phyloP scores from a whole-genome alignment of 2,797 vertebrate species.

The Limosa lapponica region DNA sequence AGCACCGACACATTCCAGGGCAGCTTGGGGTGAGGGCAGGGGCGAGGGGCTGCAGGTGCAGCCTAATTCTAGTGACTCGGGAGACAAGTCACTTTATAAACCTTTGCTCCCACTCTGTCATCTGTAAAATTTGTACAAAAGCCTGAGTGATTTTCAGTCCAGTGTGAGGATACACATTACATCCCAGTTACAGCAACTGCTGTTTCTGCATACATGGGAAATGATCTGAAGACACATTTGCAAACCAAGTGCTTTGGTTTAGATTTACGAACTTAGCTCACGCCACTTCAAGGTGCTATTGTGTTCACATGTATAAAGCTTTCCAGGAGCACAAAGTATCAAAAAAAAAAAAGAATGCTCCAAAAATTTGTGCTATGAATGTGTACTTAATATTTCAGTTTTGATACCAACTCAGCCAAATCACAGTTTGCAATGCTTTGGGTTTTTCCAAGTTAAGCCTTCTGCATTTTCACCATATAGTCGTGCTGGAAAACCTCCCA shows the following conservation, averaged over 20 bases:
- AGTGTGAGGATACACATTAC: background rate
- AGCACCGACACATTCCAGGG: background rate
- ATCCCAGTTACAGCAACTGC: background rate
- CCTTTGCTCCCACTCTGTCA: background rate
- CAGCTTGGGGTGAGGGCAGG: background rate
- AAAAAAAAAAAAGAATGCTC: background rate
- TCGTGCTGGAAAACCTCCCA: background rate
- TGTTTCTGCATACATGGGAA: background rate
- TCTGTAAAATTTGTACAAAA: background rate
- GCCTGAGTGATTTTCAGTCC: background rate
- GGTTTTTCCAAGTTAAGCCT: background rate
- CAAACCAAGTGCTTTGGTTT: background rate
- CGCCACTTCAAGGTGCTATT: background rate
- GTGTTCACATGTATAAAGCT: background rate
- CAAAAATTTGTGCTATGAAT: background rate
- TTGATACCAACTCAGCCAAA: background rate
- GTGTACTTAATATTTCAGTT: background rate
- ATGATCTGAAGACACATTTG: background rate
- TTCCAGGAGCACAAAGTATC: background rate
- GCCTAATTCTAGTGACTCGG: background rate
- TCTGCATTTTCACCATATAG: background rate
- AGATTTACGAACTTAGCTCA: background rate
- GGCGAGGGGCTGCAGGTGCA: conserved; percentile 25
- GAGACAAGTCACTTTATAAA: conserved; percentile 10
- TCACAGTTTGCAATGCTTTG: background rate